phyloP scores from a whole-genome alignment of 2,797 vertebrate genomes.

The Enteromius trimaculatus region DNA sequence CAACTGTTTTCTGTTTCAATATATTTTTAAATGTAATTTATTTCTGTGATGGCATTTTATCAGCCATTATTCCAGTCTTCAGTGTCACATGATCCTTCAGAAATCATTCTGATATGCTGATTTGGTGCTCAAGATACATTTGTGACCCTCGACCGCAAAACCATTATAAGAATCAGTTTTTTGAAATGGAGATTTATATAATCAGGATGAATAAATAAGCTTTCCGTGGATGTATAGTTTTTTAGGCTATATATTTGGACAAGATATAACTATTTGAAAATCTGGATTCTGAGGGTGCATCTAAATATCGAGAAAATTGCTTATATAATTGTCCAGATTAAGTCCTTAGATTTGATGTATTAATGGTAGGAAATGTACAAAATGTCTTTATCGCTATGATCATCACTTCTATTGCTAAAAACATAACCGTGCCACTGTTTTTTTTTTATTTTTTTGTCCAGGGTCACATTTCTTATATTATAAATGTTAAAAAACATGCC shows the following conservation, averaged over 20 bases:
- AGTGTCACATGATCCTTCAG: not conserved
- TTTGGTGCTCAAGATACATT: slow-evolving; percentile 2
- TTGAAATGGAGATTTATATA: no score
- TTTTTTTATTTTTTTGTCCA: not conserved
- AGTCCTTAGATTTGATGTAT: not conserved
- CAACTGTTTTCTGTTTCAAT: not conserved
- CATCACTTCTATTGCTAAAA: not conserved
- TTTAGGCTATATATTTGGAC: no score
- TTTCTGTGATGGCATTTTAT: not conserved
- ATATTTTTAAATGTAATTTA: not conserved
- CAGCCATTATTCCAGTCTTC: not conserved
- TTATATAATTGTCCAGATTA: no score
- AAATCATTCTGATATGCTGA: not conserved
- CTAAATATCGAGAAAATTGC: no score
- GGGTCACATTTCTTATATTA: not conserved
- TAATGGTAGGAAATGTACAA: no score
- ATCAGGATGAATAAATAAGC: no score
- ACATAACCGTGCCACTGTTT: not conserved
- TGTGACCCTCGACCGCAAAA: no score
- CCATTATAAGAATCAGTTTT: no score
- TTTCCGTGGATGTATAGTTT: no score
- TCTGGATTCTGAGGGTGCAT: no score
- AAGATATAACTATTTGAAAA: no score
- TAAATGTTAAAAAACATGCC: not conserved
- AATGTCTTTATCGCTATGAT: no score